Percentiles rank a stretch among this genome's conserved stretches.
These are phyloP conservation scores for Tinamus guttatus DNA, from an alignment of 2,113 vertebrate species.

Conservation along the genomic window DNA sequence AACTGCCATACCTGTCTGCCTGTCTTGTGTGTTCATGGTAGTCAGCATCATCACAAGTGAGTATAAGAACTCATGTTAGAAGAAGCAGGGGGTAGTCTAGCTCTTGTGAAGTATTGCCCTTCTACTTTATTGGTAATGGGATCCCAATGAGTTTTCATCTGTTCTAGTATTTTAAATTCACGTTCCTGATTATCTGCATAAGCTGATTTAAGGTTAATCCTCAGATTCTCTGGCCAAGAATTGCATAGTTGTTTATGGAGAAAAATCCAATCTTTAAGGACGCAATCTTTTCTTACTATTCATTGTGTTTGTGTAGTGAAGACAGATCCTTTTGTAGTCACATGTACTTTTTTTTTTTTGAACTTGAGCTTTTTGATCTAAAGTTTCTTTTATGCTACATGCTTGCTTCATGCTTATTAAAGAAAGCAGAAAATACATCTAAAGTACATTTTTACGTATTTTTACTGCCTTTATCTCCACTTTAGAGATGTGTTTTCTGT, in stretches of 20 bases:
- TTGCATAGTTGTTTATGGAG: background rate
- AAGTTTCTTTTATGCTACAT: background rate
- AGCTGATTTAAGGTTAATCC: background rate
- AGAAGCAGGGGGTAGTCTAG: background rate
- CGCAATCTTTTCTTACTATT: background rate
- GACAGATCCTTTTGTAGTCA: background rate
- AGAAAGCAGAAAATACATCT: background rate
- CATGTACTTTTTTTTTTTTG: background rate
- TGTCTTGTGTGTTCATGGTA: background rate
- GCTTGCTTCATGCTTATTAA: background rate
- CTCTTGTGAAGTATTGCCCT: background rate
- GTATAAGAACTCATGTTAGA: background rate
- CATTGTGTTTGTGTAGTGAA: background rate
- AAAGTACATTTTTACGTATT: background rate
- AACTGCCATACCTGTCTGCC: background rate
- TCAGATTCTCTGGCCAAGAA: background rate
- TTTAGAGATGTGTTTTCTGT: background rate
- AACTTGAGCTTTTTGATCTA: background rate
- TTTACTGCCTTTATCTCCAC: background rate
- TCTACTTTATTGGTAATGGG: background rate
- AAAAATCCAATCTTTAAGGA: background rate
- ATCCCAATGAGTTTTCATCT: background rate
- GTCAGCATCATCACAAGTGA: background rate
- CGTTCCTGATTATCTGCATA: background rate
- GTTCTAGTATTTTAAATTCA: accelerated